Conservation (phyloP, 53 echinoderm and acorn worm genomes). For the Arbacia lixula region DNA sequence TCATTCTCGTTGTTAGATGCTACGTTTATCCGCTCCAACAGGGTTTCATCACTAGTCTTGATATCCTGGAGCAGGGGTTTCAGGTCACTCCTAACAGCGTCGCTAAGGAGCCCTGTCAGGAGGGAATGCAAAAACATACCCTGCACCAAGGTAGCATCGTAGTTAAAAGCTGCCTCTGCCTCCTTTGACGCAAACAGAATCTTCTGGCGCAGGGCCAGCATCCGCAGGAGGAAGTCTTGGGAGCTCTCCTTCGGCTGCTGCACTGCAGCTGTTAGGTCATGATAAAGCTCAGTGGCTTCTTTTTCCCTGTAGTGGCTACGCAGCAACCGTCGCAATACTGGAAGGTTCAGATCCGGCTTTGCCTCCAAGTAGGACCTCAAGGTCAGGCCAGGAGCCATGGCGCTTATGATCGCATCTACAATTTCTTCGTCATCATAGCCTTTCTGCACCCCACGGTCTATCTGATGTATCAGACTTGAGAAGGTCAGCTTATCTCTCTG, state of each 20-base stretch:
- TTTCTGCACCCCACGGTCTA: slow-evolving; percentile 53
- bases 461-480: slow-evolving; percentile 60
- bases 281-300: slow-evolving; percentile 62
- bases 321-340: slow-evolving; percentile 20
- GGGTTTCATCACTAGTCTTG: neutral
- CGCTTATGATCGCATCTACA: slow-evolving; percentile 50
- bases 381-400: slow-evolving; percentile 40
- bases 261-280: slow-evolving; percentile 41
- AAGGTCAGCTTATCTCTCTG: slow-evolving; percentile 68
- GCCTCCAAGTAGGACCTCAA: slow-evolving; percentile 62
- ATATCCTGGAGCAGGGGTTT: neutral
- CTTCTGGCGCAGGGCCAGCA: slow-evolving; percentile 48
- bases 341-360: slow-evolving; percentile 28
- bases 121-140: slow-evolving; percentile 16
- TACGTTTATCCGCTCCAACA: neutral
- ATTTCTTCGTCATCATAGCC: slow-evolving; percentile 61
- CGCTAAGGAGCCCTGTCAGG: neutral
- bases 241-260: slow-evolving; percentile 29
- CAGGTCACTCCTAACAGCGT: neutral
- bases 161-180: neutral
- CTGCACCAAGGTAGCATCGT: neutral
- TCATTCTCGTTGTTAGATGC: neutral
- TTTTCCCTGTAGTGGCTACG: slow-evolving; percentile 59
- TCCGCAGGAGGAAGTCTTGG: slow-evolving; percentile 16
- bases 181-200: slow-evolving; percentile 56